These are phyloP conservation scores for Pipistrellus nathusii DNA, from an alignment of 2,797 vertebrate species.

Conservation along the genomic window DNA sequence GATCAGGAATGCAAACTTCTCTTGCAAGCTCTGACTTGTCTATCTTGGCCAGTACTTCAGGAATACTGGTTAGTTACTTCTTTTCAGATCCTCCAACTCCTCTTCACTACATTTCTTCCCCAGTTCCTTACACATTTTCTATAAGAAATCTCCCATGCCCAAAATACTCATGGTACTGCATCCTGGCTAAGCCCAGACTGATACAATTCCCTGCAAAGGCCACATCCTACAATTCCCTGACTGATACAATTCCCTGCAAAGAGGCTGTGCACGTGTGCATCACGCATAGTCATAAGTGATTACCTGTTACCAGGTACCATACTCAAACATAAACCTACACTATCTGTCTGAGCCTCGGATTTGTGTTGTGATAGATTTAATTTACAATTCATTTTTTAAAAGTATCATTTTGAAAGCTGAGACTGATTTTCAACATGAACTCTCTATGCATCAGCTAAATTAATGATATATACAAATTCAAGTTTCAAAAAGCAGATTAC, in stretches of 20 bases:
- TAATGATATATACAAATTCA: slow-evolving; percentile 41
- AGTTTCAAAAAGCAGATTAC: slow-evolving; percentile 50
- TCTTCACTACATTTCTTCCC: neutral
- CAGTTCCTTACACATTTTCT: neutral
- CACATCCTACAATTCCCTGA: neutral
- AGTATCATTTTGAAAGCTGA: slow-evolving; percentile 63
- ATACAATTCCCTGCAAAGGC: neutral
- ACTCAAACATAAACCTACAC: slow-evolving; percentile 42
- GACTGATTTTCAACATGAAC: slow-evolving; percentile 42
- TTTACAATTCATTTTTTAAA: slow-evolving; percentile 53
- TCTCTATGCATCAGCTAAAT: slow-evolving; percentile 45
- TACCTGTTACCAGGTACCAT: neutral
- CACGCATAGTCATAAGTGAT: neutral
- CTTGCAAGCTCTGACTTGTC: neutral
- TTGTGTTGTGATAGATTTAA: neutral
- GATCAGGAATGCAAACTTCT: neutral
- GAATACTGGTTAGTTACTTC: neutral
- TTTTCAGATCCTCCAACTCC: neutral
- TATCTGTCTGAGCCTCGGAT: neutral
- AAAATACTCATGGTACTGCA: neutral
- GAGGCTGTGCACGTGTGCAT: neutral
- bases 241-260: neutral
- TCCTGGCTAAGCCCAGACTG: neutral
- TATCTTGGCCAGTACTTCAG: neutral
- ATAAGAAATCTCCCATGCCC: neutral